phyloP scores from a whole-genome alignment of 2,888 invertebrate genomes.

The Dioctria linearis region DNA sequence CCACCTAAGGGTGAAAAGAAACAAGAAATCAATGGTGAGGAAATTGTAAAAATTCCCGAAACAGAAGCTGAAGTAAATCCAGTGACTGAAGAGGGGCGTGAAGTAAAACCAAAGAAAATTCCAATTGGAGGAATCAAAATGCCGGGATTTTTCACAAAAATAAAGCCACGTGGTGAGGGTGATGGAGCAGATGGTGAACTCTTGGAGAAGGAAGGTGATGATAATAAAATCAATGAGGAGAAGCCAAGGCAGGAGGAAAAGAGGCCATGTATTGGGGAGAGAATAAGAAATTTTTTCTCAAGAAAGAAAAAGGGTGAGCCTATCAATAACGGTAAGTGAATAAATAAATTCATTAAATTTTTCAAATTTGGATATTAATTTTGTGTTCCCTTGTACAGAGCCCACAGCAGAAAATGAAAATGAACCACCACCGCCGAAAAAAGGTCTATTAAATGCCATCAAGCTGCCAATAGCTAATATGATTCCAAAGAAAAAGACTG shows the following conservation, averaged over 20 bases:
- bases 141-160: conserved; percentile 87
- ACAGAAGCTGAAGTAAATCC: conserved; percentile 56
- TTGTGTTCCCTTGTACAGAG: not conserved
- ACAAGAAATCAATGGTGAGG: conserved; percentile 64
- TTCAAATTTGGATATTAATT: not conserved
- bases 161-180: conserved; percentile 80
- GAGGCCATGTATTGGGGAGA: conserved; percentile 68
- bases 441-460: conserved; percentile 75
- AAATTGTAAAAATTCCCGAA: conserved; percentile 68
- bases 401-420: conserved; percentile 60
- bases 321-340: conserved; percentile 66
- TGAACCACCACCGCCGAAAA: conserved; percentile 68
- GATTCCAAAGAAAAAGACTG: conserved; percentile 71
- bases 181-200: conserved; percentile 72
- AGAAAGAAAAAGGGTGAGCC: conserved; percentile 71
- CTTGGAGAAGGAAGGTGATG: conserved; percentile 70
- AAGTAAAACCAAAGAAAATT: conserved; percentile 85
- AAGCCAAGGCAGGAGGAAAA: conserved; percentile 66
- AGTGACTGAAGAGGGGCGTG: conserved; percentile 77
- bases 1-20: conserved; percentile 53
- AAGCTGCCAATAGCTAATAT: conserved; percentile 77
- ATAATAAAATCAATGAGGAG: conserved; percentile 66
- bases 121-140: conserved; percentile 91
- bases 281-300: conserved; percentile 74
- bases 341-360: not conserved